phyloP scores from a whole-genome alignment of 2,888 invertebrate species.

The Eristalis arbustorum region DNA sequence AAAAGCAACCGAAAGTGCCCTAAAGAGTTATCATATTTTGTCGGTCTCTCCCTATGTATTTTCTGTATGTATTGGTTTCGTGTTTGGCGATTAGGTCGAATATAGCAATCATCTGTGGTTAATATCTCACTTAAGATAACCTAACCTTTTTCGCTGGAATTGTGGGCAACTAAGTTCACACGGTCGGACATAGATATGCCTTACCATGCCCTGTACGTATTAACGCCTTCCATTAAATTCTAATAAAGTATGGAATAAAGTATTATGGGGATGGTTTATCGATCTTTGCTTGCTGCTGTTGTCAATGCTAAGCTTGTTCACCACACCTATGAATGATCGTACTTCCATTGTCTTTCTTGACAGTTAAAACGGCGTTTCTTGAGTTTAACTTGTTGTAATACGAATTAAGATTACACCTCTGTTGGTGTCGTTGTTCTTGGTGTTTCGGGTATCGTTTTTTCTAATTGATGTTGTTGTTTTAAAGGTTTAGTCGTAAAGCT shows the following conservation, averaged over 20 bases:
- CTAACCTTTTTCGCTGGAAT: background rate
- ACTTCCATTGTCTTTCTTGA: too few species aligned
- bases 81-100: background rate
- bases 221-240: conserved; percentile 10
- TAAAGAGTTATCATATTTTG: background rate
- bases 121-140: conserved; percentile 12
- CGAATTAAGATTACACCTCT: too few species aligned
- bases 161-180: background rate
- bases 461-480: too few species aligned
- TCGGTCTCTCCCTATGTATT: background rate
- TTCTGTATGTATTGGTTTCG: background rate
- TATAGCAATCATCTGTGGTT: conserved; percentile 4
- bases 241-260: conserved; percentile 22
- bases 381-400: too few species aligned
- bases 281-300: too few species aligned
- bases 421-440: too few species aligned
- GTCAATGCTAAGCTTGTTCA: too few species aligned
- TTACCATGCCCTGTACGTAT: background rate
- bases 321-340: too few species aligned
- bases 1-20: background rate
- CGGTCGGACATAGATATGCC: background rate
- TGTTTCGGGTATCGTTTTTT: too few species aligned
- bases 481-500: too few species aligned
- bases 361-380: too few species aligned
- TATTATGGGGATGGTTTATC: background rate